Percentiles rank a stretch among this genome's conserved stretches.
These are phyloP conservation scores for Orientallactaga bullata DNA, from an alignment of 2,113 vertebrate genomes.

Conservation along the genomic window DNA sequence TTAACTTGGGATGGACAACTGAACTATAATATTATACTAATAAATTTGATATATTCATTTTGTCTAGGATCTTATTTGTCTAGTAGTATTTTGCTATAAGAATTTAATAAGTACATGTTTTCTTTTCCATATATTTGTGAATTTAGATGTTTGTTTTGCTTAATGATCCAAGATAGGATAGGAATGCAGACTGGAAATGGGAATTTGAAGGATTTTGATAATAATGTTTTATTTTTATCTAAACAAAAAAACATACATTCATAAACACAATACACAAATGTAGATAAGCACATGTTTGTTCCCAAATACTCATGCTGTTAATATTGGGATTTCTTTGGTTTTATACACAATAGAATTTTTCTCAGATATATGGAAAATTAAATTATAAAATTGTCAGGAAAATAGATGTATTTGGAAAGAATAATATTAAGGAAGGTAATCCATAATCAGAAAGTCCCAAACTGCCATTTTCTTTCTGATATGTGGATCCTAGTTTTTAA, in stretches of 20 bases:
- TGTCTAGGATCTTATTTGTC: neutral
- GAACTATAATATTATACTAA: neutral
- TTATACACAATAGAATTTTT: neutral
- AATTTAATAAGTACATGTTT: conserved; percentile 8
- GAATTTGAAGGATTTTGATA: conserved; percentile 54
- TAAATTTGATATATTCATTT: neutral
- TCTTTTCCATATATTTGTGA: conserved; percentile 52
- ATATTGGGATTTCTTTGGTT: conserved; percentile 70
- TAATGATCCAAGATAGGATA: conserved; percentile 53
- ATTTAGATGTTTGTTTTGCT: conserved; percentile 53
- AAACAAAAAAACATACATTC: conserved; percentile 16
- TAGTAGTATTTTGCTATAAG: neutral
- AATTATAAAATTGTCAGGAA: too few species aligned
- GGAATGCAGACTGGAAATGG: conserved; percentile 57
- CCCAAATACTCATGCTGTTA: conserved; percentile 73
- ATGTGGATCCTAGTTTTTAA: too few species aligned
- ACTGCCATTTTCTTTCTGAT: too few species aligned
- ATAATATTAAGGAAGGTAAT: too few species aligned
- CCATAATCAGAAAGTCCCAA: too few species aligned
- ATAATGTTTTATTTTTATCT: conserved; percentile 55
- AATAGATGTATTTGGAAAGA: too few species aligned
- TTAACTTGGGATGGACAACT: neutral
- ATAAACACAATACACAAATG: neutral
- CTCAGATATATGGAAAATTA: too few species aligned
- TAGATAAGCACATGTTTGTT: neutral